A percentile compares a stretch with the other conserved stretches of the same genome.
These are phyloP conservation scores for Tretioscincus oriximinensis DNA, from an alignment of 2,113 vertebrate species.

Conservation along the genomic window DNA sequence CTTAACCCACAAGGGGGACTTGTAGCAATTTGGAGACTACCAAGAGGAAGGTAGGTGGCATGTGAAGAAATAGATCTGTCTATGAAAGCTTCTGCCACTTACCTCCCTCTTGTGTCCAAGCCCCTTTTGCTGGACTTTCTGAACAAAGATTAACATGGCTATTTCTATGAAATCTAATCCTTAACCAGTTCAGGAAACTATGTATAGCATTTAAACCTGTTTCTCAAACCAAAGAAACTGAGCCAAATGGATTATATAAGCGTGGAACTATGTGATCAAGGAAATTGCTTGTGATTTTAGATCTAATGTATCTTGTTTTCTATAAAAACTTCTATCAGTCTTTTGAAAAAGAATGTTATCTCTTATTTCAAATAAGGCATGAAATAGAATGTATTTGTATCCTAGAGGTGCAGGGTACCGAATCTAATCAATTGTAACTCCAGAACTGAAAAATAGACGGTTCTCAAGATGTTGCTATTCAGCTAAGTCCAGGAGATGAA, in stretches of 20 bases:
- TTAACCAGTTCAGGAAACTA: background rate
- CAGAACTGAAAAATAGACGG: background rate
- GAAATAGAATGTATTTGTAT: background rate
- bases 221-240: background rate
- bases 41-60: no score
- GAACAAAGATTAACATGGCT: no score
- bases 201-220: background rate
- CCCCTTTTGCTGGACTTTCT: no score
- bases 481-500: background rate
- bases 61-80: no score
- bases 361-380: background rate
- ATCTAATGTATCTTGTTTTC: conserved; percentile 24
- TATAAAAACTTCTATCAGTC: conserved; percentile 1
- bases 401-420: background rate
- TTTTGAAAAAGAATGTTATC: background rate
- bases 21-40: no score
- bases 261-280: background rate
- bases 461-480: background rate
- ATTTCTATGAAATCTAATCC: background rate
- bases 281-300: conserved; percentile 33
- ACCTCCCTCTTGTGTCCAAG: no score
- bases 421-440: background rate
- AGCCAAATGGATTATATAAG: background rate
- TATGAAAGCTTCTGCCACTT: no score
- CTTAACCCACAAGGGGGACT: no score